These are phyloP conservation scores for Xenops minutus DNA, from an alignment of 2,797 vertebrate species.

Conservation along the genomic window DNA sequence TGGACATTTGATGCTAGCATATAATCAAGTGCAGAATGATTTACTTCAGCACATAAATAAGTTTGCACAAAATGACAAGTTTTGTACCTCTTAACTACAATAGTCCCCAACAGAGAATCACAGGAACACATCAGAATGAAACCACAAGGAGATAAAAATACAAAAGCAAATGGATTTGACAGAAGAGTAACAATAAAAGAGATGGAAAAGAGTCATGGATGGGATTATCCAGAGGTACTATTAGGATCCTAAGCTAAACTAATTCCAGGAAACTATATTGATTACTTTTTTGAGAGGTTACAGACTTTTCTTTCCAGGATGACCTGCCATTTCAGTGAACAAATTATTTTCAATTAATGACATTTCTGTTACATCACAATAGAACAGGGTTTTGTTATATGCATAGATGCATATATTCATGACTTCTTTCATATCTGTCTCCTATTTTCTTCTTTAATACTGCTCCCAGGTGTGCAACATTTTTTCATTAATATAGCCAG, in stretches of 20 bases:
- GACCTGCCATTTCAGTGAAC: not conserved
- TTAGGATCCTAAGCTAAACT: not conserved
- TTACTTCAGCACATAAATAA: not conserved
- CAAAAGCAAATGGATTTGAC: not conserved
- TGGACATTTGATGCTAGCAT: not conserved
- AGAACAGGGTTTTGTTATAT: not conserved
- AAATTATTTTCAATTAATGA: not conserved
- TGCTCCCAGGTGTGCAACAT: not conserved
- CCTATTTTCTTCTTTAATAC: not conserved
- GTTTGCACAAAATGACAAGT: not conserved
- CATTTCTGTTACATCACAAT: not conserved
- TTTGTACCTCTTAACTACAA: not conserved
- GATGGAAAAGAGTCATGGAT: not conserved
- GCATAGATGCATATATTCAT: not conserved
- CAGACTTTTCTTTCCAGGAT: not conserved
- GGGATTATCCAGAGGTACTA: not conserved
- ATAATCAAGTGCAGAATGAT: not conserved
- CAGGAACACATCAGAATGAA: not conserved
- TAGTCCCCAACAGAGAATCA: not conserved
- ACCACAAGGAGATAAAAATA: not conserved
- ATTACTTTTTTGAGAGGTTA: not conserved
- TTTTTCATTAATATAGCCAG: not conserved
- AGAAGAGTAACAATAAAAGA: not conserved
- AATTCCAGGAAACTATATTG: not conserved
- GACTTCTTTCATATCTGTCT: not conserved